Conservation (phyloP, 2,888 invertebrate genomes). For the Phania funesta region DNA sequence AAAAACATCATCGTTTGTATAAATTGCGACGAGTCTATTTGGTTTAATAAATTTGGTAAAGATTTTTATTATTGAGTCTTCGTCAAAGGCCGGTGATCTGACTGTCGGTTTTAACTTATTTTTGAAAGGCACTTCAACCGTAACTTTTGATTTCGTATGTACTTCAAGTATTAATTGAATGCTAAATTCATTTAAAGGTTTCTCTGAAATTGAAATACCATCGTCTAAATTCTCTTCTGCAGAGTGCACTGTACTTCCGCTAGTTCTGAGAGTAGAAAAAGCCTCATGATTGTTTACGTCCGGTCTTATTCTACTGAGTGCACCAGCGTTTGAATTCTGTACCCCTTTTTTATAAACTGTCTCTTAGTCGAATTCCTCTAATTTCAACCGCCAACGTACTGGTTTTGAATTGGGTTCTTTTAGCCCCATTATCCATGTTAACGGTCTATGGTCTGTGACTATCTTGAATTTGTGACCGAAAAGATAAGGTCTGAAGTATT, state of each 20-base stretch:
- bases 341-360: not conserved
- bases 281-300: no score
- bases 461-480: slow-evolving; percentile 72
- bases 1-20: no score
- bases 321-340: not conserved
- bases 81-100: no score
- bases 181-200: no score
- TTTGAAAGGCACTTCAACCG: slow-evolving; percentile 43
- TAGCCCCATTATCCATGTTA: slow-evolving; percentile 70
- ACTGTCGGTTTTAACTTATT: slow-evolving; percentile 42
- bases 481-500: slow-evolving; percentile 72
- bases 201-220: slow-evolving; percentile 36
- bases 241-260: not conserved
- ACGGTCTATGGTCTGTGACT: slow-evolving; percentile 74
- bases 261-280: no score
- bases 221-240: slow-evolving; percentile 39
- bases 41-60: no score
- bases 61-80: no score
- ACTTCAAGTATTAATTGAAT: slow-evolving; percentile 54
- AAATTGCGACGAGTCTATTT: no score
- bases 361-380: slow-evolving; percentile 4
- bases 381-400: slow-evolving; percentile 38
- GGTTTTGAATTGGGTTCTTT: slow-evolving; percentile 56
- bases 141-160: not conserved
- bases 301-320: not conserved